Evolutionary conservation across 2,113 vertebrate species (phyloP), one percentile per base, ranked within the genome.

Genomic region (Entelurus aequoreus): DNA sequence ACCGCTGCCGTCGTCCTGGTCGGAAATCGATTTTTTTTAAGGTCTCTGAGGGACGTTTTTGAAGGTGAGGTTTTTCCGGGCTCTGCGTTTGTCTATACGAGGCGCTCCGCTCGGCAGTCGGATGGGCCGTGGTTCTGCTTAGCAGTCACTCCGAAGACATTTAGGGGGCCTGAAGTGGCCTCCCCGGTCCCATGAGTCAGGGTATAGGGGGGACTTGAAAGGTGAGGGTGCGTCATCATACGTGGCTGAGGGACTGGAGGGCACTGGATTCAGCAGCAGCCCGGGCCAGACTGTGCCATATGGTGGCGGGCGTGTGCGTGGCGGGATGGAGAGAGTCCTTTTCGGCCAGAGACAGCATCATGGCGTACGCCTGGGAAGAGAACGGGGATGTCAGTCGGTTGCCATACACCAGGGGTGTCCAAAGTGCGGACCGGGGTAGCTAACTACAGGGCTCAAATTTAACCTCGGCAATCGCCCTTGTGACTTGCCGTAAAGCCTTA

Each of bases 301-400:
- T 88, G 28, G 90, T 92, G 87, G 94, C 88, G 16, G 94, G 93
- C 71, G 59, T 87, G 79, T 95, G 95, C 81, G 93, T 78, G 67
- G 94, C 64, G 0, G 94, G 79, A 76, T 95, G 94, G 63, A 99
- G 93, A 71, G 94, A 88, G 81, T 99, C 96, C 88, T 99, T 98
- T 76, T 99, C 97, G 0, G 96, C 93, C 81, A 98, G 85, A 52
- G 96, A 98, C 72, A 99, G 86, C 96, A 99, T 99, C 97, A 99
- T 98, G 74, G 97, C 94, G 2, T 98, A 98, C 0, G 97, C 95
- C 97, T 99, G 74, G 8, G 19, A 0, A 6, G 28, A 0, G 6
- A 74, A 57, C 66, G 75, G 37, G n/a, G 10, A 64, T 19, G 59
- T 19, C 0, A 28, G 13, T 60, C 56, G 57, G 64, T 21, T 8